Evolutionary conservation across 2,888 invertebrate genomes (phyloP).

Genomic region (Euspilapteryx auroguttella): DNA sequence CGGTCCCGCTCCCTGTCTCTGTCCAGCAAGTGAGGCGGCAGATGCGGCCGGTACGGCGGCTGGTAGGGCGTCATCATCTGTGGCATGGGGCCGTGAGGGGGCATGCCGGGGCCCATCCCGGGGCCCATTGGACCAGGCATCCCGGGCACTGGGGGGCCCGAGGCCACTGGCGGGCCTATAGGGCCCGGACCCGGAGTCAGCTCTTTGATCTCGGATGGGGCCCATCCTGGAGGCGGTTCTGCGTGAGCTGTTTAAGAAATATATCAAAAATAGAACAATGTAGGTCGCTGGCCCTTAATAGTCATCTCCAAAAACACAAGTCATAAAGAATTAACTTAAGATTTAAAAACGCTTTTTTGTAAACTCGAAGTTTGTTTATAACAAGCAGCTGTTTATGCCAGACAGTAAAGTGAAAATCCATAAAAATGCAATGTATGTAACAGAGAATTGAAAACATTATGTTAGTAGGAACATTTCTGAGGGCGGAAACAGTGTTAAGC

Average conservation of each 20-base stretch:
- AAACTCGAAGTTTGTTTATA: too few relatives aligned
- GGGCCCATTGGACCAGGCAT: conserved; percentile 13
- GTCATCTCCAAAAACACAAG: too few relatives aligned
- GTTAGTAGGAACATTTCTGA: too few relatives aligned
- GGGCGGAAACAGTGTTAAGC: too few relatives aligned
- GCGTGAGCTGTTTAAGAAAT: conserved; percentile 16
- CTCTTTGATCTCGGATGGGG: conserved; percentile 69
- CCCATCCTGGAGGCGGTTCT: conserved; percentile 58
- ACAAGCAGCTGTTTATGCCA: too few relatives aligned
- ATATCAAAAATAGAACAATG: neutral
- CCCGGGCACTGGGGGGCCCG: neutral
- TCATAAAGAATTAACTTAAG: too few relatives aligned
- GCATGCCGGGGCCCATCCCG: conserved; percentile 25
- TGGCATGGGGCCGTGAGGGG: conserved; percentile 24
- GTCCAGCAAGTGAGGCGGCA: conserved; percentile 14
- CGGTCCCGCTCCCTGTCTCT: conserved; percentile 19
- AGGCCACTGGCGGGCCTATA: neutral
- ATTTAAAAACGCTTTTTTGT: too few relatives aligned
- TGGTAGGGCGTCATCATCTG: conserved; percentile 17
- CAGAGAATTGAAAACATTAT: too few relatives aligned
- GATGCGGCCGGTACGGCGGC: conserved; percentile 17
- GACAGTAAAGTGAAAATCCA: too few relatives aligned
- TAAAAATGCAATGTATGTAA: too few relatives aligned
- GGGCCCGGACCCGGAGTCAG: conserved; percentile 62
- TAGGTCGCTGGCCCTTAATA: too few relatives aligned